Percentiles rank a stretch among this genome's conserved stretches.
Conservation (phyloP, 2,888 invertebrate genomes). For the Disparrhopalites patrizii region DNA sequence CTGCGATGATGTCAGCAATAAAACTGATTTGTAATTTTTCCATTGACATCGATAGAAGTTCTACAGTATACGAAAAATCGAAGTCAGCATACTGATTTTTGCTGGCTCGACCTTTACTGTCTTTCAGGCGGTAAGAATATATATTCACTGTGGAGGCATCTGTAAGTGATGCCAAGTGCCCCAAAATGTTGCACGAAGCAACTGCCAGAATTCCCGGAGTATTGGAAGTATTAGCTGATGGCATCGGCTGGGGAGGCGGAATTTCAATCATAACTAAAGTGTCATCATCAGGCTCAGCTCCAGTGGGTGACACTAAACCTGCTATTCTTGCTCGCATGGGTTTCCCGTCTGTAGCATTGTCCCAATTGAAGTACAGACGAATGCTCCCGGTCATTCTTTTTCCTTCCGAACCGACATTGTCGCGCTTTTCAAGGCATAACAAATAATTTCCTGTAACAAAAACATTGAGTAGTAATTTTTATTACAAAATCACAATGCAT, state of each 20-base stretch:
- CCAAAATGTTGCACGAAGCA: conserved; percentile 37
- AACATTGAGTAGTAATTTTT: no score
- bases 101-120: conserved; percentile 35
- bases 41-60: conserved; percentile 20
- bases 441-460: conserved; percentile 68
- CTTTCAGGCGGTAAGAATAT: conserved; percentile 43
- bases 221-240: conserved; percentile 12
- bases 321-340: conserved; percentile 66
- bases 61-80: conserved; percentile 43
- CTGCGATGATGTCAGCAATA: conserved; percentile 36
- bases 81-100: conserved; percentile 46
- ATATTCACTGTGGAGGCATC: conserved; percentile 40
- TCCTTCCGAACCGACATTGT: no score
- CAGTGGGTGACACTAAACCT: conserved; percentile 68
- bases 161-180: conserved; percentile 42
- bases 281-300: conserved; percentile 58
- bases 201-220: conserved; percentile 15
- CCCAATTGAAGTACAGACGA: conserved; percentile 73
- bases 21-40: conserved; percentile 36
- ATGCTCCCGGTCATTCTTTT: conserved; percentile 52
- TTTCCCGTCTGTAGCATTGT: conserved; percentile 55
- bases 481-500: no score
- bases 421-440: conserved; percentile 59
- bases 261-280: conserved; percentile 52
- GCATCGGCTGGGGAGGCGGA: conserved; percentile 49